Evolutionary conservation across 2,797 vertebrate genomes (phyloP).

Genomic region (Acropternis orthonyx): DNA sequence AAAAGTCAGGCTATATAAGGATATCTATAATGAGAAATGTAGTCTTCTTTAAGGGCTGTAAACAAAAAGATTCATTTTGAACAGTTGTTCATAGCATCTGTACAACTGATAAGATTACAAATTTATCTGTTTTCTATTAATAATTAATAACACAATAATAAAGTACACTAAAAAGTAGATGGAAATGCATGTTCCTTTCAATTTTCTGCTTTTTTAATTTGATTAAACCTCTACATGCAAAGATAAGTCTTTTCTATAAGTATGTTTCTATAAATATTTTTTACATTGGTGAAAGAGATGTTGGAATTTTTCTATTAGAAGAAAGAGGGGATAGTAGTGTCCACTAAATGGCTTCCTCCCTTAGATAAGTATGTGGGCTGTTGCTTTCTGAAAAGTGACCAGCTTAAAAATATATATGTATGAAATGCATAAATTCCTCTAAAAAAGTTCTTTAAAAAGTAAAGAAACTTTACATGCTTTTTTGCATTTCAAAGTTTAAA

Average conservation of each 20-base stretch:
- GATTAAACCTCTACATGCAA: conserved; percentile 2
- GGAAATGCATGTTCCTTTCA: conserved; percentile 9
- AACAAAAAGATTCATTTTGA: background rate
- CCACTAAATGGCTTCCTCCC: background rate
- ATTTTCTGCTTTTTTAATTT: conserved; percentile 18
- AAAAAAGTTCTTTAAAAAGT: background rate
- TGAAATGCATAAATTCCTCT: background rate
- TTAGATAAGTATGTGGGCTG: background rate
- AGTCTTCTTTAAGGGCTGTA: background rate
- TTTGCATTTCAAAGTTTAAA: background rate
- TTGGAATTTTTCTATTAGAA: conserved; percentile 30
- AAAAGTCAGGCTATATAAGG: background rate
- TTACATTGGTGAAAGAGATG: background rate
- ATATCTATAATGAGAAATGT: background rate
- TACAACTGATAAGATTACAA: background rate
- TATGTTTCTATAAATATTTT: conserved; percentile 4
- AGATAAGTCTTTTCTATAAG: background rate
- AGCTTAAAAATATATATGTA: background rate
- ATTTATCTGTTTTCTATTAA: background rate
- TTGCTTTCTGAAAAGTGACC: background rate
- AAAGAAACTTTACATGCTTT: background rate
- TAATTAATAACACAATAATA: background rate
- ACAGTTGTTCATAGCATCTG: background rate
- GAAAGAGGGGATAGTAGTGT: background rate
- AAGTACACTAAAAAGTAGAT: conserved; percentile 14